Conservation (phyloP, 2,888 invertebrate genomes). For the Dexiosoma caninum region DNA sequence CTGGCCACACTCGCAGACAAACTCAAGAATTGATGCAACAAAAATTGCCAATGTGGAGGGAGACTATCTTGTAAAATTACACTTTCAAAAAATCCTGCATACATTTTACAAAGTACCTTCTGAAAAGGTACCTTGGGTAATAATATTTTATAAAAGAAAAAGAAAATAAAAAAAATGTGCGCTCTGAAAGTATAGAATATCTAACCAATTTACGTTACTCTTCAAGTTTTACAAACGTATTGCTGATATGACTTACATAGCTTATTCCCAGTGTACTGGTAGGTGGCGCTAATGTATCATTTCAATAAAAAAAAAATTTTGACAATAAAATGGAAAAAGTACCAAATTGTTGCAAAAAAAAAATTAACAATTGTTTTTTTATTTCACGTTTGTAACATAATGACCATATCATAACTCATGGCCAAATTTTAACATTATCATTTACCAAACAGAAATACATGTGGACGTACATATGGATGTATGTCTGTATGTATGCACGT, state of each 20-base stretch:
- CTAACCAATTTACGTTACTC: too few species aligned
- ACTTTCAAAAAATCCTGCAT: too few species aligned
- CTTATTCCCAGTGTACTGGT: neutral
- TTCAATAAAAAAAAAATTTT: neutral
- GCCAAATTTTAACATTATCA: constrained; percentile 72
- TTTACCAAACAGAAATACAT: constrained; percentile 64
- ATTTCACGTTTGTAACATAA: constrained; percentile 35
- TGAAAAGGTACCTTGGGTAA: neutral
- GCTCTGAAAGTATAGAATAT: too few species aligned
- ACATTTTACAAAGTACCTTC: neutral
- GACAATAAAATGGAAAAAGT: neutral
- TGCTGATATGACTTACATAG: too few species aligned
- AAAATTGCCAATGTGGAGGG: too few species aligned
- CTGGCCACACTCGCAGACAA: too few species aligned
- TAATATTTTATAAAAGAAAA: too few species aligned
- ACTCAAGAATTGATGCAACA: too few species aligned
- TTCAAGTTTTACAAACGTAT: too few species aligned
- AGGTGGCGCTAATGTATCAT: neutral
- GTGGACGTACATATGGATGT: neutral
- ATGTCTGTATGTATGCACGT: neutral
- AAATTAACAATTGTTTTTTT: constrained; percentile 48
- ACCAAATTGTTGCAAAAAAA: constrained; percentile 33
- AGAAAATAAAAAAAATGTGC: too few species aligned
- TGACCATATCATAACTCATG: constrained; percentile 63
- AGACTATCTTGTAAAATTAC: too few species aligned